phyloP scores from a whole-genome alignment of 2,113 vertebrate genomes.

The Gambusia holbrooki region DNA sequence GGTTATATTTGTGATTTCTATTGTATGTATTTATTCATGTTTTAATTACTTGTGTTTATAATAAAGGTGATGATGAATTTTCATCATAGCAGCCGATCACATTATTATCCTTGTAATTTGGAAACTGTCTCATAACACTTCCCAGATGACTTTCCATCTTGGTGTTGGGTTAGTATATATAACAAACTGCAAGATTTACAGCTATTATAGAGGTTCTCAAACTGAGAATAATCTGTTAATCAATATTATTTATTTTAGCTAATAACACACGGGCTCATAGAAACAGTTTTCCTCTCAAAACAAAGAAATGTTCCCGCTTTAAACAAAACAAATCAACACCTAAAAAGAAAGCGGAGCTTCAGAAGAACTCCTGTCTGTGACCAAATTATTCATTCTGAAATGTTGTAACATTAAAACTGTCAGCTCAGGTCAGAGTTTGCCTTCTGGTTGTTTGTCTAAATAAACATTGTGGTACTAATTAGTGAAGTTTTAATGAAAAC shows the following conservation, averaged over 20 bases:
- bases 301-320: background rate
- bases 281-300: background rate
- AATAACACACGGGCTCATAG: background rate
- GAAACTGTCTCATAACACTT: too few species aligned
- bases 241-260: background rate
- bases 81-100: too few species aligned
- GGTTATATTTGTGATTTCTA: too few species aligned
- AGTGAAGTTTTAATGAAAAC: background rate
- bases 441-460: background rate
- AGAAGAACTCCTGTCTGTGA: background rate
- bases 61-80: too few species aligned
- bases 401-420: background rate
- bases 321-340: background rate
- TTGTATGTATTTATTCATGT: too few species aligned
- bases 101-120: too few species aligned
- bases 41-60: too few species aligned
- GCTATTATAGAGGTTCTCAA: background rate
- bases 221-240: background rate
- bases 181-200: background rate
- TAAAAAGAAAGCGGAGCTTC: background rate
- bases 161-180: background rate
- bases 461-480: background rate
- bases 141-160: background rate
- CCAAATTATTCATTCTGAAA: background rate
- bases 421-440: background rate